Conservation (phyloP, 2,113 vertebrate genomes). For the Baryphthengus martii region DNA sequence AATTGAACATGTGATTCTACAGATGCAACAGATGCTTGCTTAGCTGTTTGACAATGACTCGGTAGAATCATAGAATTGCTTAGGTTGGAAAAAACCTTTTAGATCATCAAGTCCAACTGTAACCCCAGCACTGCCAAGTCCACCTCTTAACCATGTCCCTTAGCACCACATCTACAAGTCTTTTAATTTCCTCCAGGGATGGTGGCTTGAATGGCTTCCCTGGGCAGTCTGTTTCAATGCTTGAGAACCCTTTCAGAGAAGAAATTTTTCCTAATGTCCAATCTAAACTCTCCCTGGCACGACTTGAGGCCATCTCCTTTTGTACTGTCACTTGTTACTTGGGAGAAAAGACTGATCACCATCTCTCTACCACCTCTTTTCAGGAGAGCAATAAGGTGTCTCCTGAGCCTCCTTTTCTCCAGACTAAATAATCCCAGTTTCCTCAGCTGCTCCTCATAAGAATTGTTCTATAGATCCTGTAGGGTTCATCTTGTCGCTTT, state of each 20-base stretch:
- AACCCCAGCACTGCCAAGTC: neutral
- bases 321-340: neutral
- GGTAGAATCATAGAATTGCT: neutral
- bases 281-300: neutral
- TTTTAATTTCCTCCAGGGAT: neutral
- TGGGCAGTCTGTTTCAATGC: neutral
- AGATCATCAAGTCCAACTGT: neutral
- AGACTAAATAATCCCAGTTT: neutral
- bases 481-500: neutral
- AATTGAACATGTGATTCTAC: accelerated
- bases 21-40: neutral
- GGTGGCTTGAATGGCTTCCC: neutral
- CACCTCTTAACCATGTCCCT: neutral
- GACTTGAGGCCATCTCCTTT: neutral
- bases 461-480: neutral
- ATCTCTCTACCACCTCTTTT: neutral
- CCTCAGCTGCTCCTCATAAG: neutral
- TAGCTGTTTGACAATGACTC: neutral
- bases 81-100: neutral
- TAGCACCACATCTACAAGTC: neutral
- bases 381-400: neutral
- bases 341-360: neutral
- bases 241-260: neutral
- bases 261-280: neutral
- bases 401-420: neutral